Conservation (phyloP, 2,888 invertebrate species). For the Tridacna crocea region DNA sequence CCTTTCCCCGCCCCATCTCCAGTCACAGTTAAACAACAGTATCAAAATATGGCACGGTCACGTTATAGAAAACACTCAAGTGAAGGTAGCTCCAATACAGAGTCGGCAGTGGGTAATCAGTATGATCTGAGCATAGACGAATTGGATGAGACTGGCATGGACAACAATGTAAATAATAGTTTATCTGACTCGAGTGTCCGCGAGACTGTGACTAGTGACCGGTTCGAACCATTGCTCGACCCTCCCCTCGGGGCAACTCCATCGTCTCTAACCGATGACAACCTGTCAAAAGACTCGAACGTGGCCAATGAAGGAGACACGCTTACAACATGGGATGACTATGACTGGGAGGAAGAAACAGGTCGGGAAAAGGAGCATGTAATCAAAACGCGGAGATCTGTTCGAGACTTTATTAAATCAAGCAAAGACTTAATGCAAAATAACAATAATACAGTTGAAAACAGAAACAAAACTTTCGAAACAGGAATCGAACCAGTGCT, state of each 20-base stretch:
- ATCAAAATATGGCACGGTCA: not conserved
- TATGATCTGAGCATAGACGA: constrained; percentile 20
- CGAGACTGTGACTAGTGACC: constrained; percentile 39
- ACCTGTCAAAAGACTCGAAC: constrained; percentile 16
- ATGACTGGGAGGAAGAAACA: constrained; percentile 67
- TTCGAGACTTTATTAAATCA: constrained; percentile 59
- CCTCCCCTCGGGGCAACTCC: constrained; percentile 22
- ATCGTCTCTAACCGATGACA: constrained; percentile 6
- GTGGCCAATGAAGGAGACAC: constrained; percentile 48
- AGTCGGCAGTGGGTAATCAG: not conserved
- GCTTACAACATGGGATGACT: constrained; percentile 66
- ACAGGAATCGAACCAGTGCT: not conserved
- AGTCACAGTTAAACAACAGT: not conserved
- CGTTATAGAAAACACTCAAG: not conserved
- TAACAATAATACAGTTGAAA: not conserved
- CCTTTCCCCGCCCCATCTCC: not conserved
- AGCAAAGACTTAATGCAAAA: not conserved
- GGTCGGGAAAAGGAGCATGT: constrained; percentile 59
- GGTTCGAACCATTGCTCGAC: constrained; percentile 30
- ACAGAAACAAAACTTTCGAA: not conserved
- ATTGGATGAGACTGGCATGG: not conserved
- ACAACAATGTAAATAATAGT: constrained; percentile 15
- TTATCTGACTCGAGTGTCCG: constrained; percentile 2
- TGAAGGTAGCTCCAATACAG: not conserved
- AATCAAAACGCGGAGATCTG: constrained; percentile 62